phyloP scores from a whole-genome alignment of 1,140 invertebrate species.

The Apocrypta bakeri region DNA sequence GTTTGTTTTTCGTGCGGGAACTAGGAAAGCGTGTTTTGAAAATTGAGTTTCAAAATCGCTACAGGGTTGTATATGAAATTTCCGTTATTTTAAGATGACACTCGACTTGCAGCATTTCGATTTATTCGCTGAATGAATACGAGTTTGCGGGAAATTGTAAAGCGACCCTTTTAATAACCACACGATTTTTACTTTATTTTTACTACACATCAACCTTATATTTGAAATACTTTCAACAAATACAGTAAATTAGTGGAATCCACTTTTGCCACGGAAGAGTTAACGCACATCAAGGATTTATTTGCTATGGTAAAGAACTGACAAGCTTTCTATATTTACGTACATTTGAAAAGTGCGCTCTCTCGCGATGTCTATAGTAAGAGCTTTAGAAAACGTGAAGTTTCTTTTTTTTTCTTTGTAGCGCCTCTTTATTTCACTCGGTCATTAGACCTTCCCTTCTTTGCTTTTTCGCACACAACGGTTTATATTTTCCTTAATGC shows the following conservation, averaged over 20 bases:
- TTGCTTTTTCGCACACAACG: not conserved
- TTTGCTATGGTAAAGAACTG: too few species aligned
- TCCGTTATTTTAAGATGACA: not conserved
- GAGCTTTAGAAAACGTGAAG: not conserved
- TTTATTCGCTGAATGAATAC: not conserved
- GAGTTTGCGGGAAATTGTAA: not conserved
- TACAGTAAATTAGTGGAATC: too few species aligned
- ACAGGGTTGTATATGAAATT: not conserved
- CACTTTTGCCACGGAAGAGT: too few species aligned
- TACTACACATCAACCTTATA: too few species aligned
- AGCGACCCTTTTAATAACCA: not conserved
- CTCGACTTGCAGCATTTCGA: not conserved
- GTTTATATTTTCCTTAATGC: conserved; percentile 20
- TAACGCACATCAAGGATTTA: too few species aligned
- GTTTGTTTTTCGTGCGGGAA: not conserved
- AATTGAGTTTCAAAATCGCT: not conserved
- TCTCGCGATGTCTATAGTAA: too few species aligned
- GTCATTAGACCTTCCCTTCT: not conserved
- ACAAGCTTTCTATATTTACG: too few species aligned
- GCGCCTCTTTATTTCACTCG: not conserved
- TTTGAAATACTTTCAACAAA: too few species aligned
- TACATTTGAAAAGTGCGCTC: too few species aligned
- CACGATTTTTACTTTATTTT: not conserved
- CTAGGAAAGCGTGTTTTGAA: not conserved
- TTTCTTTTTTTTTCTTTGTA: not conserved